A percentile compares a stretch with the other conserved stretches of the same genome.
Evolutionary conservation across 2,797 vertebrate genomes (phyloP).

Genomic region (Pipistrellus pipistrellus): DNA sequence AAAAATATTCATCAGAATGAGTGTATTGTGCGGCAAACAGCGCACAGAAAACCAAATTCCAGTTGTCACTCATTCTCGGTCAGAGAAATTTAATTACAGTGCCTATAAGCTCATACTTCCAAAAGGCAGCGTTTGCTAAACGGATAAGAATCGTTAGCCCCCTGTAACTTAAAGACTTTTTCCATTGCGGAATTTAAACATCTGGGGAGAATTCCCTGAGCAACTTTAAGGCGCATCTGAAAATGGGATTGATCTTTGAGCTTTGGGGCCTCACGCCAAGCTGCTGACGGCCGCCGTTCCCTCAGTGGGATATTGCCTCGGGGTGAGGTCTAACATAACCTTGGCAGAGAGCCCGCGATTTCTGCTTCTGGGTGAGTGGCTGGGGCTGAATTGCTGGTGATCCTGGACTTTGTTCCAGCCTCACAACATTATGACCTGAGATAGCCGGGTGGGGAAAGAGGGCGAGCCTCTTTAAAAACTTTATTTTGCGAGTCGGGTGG

Average conservation of each 20-base stretch:
- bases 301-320: conserved; percentile 80
- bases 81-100: conserved; percentile 80
- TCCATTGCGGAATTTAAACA: conserved; percentile 82
- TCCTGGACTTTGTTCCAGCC: conserved; percentile 80
- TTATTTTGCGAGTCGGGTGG: neutral
- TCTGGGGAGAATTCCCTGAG: conserved; percentile 79
- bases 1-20: neutral
- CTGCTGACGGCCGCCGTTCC: conserved; percentile 76
- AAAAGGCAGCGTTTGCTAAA: conserved; percentile 85
- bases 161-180: conserved; percentile 84
- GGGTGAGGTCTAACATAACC: conserved; percentile 84
- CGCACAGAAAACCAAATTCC: conserved; percentile 66
- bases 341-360: conserved; percentile 83
- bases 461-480: neutral
- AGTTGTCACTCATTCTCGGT: conserved; percentile 74
- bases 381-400: conserved; percentile 79
- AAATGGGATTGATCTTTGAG: conserved; percentile 80
- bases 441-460: conserved; percentile 73
- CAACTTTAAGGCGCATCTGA: conserved; percentile 79
- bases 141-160: conserved; percentile 78
- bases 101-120: conserved; percentile 81
- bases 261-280: conserved; percentile 63
- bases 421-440: conserved; percentile 77
- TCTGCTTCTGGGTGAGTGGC: conserved; percentile 74
- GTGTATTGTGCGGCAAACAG: conserved; percentile 31